Base-by-base conservation (phyloP, 2,113 vertebrate genomes). In the Cynocephalus volans region DNA sequence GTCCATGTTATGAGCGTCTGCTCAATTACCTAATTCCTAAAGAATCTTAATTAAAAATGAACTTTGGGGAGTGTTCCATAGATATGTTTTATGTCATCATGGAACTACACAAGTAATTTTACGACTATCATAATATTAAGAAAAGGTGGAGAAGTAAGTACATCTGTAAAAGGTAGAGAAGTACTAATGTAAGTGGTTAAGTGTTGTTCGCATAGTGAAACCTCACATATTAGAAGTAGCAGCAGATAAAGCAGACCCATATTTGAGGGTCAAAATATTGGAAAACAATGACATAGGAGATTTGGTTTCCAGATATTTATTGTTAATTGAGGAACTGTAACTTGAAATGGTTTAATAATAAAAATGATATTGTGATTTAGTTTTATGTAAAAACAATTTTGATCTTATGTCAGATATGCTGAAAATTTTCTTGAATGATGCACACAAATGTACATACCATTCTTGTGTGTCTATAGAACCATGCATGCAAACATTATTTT, bases 41-140 rank as follows among this genome's bases (percentile, higher is more conserved):
- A 86, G 89, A 97, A 98, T 97, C 69, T 97, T 97, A 97, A 97
- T 97, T 97, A 75, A 95, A 97, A 97, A 91, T 36, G 67, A 91
- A 96, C 77, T 65, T 94, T 50, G 2, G 52, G 82, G 94, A 97
- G 67, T 94, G 81, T 87, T 97, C 79, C 65, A 86, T 60, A 70
- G 60, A 88, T 86, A 36, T 41, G 87, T 92, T 97, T 89, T 93
- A 88, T 96, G 69, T 50, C 88, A 70, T 93, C 64, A 60, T 87
- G 77, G 75, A 93, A 64, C 60, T 50, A 82, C 31, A 73, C 54
- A 97, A 97, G 83, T 82, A 86, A 45, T 69, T 86, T 88, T 89
- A n/a, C 28, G 85, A 36, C 56, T 79, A 54, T 85, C 15, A 69
- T 77, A 94, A 76, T 45, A 95, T 76, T 88, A 58, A 82, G 72